Conservation (phyloP, 92 coral and sea anemone species). For the Bergia sp. region DNA sequence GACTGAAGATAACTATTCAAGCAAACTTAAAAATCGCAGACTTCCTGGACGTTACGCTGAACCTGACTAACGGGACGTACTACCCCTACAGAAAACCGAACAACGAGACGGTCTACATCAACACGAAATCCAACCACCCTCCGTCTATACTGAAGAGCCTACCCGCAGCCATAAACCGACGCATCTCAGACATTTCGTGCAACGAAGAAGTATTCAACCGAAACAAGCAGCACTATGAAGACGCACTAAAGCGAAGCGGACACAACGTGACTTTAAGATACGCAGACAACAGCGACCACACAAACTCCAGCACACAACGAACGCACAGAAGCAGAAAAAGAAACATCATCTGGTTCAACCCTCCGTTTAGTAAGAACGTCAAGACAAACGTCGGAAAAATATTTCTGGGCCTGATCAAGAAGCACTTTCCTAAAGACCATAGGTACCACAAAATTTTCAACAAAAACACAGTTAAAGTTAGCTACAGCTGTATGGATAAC, state of each 20-base stretch:
- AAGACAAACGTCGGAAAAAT: too few relatives aligned
- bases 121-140: slow-evolving; percentile 25
- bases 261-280: neutral
- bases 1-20: slow-evolving; percentile 33
- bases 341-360: too few relatives aligned
- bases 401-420: too few relatives aligned
- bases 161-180: slow-evolving; percentile 4
- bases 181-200: neutral
- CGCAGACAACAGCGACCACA: neutral
- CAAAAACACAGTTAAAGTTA: too few relatives aligned
- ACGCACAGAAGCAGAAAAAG: too few relatives aligned
- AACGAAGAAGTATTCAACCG: neutral
- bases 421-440: too few relatives aligned
- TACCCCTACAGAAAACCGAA: neutral
- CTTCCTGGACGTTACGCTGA: neutral
- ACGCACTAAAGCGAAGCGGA: slow-evolving; percentile 9
- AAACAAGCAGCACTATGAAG: slow-evolving; percentile 4
- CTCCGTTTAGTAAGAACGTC: too few relatives aligned
- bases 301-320: too few relatives aligned
- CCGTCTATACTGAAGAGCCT: neutral
- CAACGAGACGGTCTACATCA: slow-evolving; percentile 3
- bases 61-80: neutral
- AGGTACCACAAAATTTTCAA: too few relatives aligned
- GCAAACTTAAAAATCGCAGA: slow-evolving; percentile 41
- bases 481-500: too few relatives aligned